phyloP scores from a whole-genome alignment of 2,113 vertebrate genomes.

The Bufo bufo region DNA sequence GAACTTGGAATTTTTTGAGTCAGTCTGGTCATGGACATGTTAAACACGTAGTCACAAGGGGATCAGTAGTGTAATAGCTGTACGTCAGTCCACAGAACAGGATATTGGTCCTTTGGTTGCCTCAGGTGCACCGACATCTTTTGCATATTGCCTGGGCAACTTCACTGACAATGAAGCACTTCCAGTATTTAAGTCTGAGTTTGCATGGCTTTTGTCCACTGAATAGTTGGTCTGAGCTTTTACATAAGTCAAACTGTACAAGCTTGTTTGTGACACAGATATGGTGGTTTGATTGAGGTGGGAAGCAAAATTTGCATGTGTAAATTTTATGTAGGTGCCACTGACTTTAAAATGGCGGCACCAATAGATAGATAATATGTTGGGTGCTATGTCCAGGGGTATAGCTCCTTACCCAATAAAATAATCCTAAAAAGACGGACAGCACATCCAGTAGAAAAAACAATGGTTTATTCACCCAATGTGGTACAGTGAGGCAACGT shows the following conservation, averaged over 20 bases:
- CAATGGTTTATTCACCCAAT: no score
- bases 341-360: no score
- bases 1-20: slow-evolving; percentile 27
- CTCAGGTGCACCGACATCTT: not conserved
- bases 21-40: slow-evolving; percentile 27
- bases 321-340: not conserved
- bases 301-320: not conserved
- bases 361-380: no score
- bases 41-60: slow-evolving; percentile 36
- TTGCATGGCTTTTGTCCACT: not conserved
- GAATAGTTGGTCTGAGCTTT: not conserved
- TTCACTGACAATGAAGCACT: not conserved
- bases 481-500: no score
- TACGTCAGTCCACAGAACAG: slow-evolving; percentile 40
- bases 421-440: no score
- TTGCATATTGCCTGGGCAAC: not conserved
- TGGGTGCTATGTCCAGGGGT: no score
- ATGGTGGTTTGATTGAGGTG: no score
- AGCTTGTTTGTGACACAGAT: no score
- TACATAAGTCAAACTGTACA: not conserved
- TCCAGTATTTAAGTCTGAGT: not conserved
- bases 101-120: slow-evolving; percentile 33
- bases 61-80: slow-evolving; percentile 18
- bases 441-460: no score
- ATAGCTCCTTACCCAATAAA: no score